Conservation (phyloP, 2,888 invertebrate species). For the Psylliodes chrysocephalus region DNA sequence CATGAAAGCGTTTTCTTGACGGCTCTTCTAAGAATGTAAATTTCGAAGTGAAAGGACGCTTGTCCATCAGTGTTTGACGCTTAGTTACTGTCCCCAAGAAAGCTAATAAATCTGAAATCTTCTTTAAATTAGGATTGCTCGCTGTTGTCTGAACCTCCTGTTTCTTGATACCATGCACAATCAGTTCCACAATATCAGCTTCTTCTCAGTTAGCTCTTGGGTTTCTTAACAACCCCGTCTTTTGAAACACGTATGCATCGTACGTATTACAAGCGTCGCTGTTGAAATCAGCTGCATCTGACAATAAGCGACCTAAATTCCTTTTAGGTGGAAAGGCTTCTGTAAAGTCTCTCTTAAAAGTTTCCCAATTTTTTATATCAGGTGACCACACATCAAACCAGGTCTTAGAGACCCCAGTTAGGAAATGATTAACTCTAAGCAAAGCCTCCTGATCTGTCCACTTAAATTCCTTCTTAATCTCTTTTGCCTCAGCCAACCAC, state of each 20-base stretch:
- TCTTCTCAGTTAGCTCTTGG: conserved; percentile 43
- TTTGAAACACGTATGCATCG: conserved; percentile 44
- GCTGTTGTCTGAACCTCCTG: conserved; percentile 35
- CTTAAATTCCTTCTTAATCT: too few species aligned
- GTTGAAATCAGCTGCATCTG: not conserved
- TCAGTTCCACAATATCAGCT: conserved; percentile 43
- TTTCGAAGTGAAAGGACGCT: too few species aligned
- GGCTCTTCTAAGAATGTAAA: too few species aligned
- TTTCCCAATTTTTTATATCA: not conserved
- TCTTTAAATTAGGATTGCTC: not conserved
- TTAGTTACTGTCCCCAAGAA: not conserved
- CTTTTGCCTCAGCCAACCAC: too few species aligned
- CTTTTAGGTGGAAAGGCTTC: not conserved
- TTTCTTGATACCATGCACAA: conserved; percentile 42
- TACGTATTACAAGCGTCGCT: conserved; percentile 14
- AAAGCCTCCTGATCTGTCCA: too few species aligned
- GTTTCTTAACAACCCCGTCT: conserved; percentile 36
- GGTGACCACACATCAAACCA: not conserved
- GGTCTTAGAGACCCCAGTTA: too few species aligned
- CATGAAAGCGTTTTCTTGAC: too few species aligned
- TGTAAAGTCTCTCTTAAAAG: not conserved
- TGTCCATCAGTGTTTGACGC: too few species aligned
- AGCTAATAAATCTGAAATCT: not conserved
- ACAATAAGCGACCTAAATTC: not conserved
- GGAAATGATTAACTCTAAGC: too few species aligned